phyloP scores from a whole-genome alignment of 2,888 invertebrate species.

The Tachina lurida region DNA sequence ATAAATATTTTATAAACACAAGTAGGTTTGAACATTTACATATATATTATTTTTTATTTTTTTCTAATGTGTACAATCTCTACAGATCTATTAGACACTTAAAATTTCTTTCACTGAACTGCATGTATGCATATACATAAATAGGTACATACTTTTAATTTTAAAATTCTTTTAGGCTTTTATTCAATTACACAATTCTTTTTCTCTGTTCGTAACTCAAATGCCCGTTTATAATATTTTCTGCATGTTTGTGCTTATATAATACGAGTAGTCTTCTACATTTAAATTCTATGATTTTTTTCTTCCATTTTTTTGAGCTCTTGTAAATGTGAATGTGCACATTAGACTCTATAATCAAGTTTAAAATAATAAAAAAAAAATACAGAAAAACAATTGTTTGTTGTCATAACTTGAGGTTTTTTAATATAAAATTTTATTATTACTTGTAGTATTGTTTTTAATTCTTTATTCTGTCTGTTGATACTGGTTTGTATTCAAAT shows the following conservation, averaged over 20 bases:
- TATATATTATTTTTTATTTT: too few species aligned
- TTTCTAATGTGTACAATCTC: too few species aligned
- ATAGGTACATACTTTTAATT: too few species aligned
- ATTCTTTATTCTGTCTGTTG: slow-evolving; percentile 23
- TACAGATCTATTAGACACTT: too few species aligned
- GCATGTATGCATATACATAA: background rate
- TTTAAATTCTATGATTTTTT: slow-evolving; percentile 29
- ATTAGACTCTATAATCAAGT: slow-evolving; percentile 45
- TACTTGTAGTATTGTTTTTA: slow-evolving; percentile 25
- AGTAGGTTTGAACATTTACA: too few species aligned
- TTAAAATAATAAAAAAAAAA: slow-evolving; percentile 23
- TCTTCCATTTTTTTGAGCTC: slow-evolving; percentile 7
- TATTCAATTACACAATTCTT: slow-evolving; percentile 37
- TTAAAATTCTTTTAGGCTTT: slow-evolving; percentile 9
- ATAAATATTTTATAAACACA: too few species aligned
- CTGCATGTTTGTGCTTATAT: slow-evolving; percentile 4
- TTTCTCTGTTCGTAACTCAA: slow-evolving; percentile 16
- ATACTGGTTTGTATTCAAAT: slow-evolving; percentile 36
- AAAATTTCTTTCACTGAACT: background rate
- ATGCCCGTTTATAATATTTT: slow-evolving; percentile 28
- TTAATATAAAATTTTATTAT: slow-evolving; percentile 44
- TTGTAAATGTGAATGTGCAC: slow-evolving; percentile 23
- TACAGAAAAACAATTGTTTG: slow-evolving; percentile 37
- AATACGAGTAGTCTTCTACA: slow-evolving; percentile 34
- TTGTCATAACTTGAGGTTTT: slow-evolving; percentile 49